Percentiles rank a stretch among this genome's conserved stretches.
These are phyloP conservation scores for Chiloscyllium plagiosum DNA, from an alignment of 2,113 vertebrate species.

Conservation along the genomic window DNA sequence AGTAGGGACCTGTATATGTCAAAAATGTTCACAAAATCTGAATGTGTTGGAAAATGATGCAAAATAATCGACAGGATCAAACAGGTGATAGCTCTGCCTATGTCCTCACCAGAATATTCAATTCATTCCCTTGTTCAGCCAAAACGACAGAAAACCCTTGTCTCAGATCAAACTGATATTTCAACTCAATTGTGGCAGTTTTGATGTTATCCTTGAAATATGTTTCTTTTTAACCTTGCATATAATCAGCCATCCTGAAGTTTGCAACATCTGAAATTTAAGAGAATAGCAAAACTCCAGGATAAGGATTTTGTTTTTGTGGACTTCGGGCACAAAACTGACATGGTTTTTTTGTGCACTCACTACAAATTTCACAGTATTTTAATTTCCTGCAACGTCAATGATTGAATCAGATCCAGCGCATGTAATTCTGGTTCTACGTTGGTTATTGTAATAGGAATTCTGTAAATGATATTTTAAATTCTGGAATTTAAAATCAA, in stretches of 20 bases:
- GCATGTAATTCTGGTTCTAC: no score
- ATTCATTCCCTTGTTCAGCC: conserved; percentile 7
- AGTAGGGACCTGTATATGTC: background rate
- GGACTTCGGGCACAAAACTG: background rate
- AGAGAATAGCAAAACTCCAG: background rate
- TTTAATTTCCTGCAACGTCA: background rate
- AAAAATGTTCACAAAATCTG: background rate
- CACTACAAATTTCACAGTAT: background rate
- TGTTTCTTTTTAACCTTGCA: background rate
- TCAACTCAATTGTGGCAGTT: background rate
- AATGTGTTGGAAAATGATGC: background rate
- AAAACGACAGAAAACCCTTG: conserved; percentile 1
- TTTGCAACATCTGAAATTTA: background rate
- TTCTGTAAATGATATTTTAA: no score
- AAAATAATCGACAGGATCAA: background rate
- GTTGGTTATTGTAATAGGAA: no score
- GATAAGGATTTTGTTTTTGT: background rate
- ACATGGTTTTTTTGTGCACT: background rate
- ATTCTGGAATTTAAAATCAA: background rate
- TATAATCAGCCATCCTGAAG: background rate
- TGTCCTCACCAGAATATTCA: background rate
- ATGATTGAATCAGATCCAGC: no score
- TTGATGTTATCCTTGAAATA: background rate
- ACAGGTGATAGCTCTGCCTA: background rate
- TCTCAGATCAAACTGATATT: background rate